Conservation (phyloP, 64 coral and sea anemone genomes). For the Stichodactyla mertensii region DNA sequence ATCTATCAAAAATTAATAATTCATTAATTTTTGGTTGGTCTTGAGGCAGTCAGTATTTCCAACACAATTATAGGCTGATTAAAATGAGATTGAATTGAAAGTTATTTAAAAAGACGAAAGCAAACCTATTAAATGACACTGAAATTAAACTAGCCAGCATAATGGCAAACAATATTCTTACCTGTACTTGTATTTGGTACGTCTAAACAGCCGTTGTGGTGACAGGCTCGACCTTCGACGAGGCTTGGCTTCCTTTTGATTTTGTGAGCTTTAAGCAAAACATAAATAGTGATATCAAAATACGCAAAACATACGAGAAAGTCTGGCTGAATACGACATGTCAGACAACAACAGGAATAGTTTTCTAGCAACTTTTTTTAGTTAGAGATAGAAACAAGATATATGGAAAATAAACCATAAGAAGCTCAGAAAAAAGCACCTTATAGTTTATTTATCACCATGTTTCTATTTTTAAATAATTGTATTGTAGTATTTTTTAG, state of each 20-base stretch:
- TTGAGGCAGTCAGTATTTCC: neutral
- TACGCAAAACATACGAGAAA: neutral
- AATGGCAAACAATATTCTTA: neutral
- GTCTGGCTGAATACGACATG: no score
- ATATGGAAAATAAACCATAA: no score
- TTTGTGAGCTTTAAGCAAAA: neutral
- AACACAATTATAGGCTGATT: neutral
- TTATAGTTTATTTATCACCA: no score
- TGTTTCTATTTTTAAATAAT: no score
- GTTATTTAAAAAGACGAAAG: neutral
- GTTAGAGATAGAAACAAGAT: no score
- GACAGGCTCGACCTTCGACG: conserved; percentile 41
- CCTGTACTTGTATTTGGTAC: conserved; percentile 72
- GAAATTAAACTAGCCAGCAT: neutral
- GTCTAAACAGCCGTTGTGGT: conserved; percentile 63
- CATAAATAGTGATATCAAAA: neutral
- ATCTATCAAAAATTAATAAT: neutral
- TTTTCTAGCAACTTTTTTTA: no score
- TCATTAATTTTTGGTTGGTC: neutral
- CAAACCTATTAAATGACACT: neutral
- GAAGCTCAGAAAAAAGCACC: no score
- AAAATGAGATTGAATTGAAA: neutral
- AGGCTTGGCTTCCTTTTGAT: conserved; percentile 26
- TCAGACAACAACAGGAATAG: no score
- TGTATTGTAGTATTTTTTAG: no score